A percentile compares a stretch with the other conserved stretches of the same genome.
Evolutionary conservation across 64 coral and sea anemone species (phyloP).

Genomic region (Stylophora pistillata): DNA sequence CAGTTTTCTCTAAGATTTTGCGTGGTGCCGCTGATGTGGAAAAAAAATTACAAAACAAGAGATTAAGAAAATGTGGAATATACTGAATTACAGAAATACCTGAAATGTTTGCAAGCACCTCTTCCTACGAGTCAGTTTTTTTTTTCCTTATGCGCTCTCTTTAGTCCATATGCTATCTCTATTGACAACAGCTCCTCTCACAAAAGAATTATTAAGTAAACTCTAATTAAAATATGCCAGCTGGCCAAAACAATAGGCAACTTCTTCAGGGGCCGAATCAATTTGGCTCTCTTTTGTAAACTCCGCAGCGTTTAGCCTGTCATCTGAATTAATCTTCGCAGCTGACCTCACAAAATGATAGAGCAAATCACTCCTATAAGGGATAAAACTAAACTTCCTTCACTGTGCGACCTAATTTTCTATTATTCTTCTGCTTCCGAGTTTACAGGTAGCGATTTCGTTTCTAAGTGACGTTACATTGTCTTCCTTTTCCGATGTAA

Average conservation of each 20-base stretch:
- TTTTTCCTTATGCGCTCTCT: conserved; percentile 48
- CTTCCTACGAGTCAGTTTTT: conserved; percentile 11
- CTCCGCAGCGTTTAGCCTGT: conserved; percentile 40
- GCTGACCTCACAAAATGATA: conserved; percentile 31
- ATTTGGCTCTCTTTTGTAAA: conserved; percentile 52
- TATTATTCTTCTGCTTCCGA: not conserved
- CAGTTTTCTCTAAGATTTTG: not conserved
- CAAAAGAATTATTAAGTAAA: conserved; percentile 58
- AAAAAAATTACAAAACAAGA: not conserved
- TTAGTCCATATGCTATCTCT: conserved; percentile 51
- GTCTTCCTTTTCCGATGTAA: conserved; percentile 20
- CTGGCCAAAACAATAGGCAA: conserved; percentile 34
- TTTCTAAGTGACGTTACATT: conserved; percentile 30
- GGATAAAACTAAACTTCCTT: not conserved
- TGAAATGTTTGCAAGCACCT: conserved; percentile 43
- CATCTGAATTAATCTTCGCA: conserved; percentile 39
- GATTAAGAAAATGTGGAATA: not conserved
- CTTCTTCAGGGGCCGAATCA: conserved; percentile 38
- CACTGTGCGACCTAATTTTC: not conserved
- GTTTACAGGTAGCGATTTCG: not conserved
- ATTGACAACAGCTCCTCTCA: conserved; percentile 54
- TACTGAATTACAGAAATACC: conserved; percentile 26
- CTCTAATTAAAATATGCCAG: conserved; percentile 62
- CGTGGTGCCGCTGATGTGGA: not conserved
- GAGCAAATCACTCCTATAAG: not conserved